Percentiles rank a stretch among this genome's conserved stretches.
Evolutionary conservation across 2,797 vertebrate genomes (phyloP).

Genomic region (Etheostoma nigrum): DNA sequence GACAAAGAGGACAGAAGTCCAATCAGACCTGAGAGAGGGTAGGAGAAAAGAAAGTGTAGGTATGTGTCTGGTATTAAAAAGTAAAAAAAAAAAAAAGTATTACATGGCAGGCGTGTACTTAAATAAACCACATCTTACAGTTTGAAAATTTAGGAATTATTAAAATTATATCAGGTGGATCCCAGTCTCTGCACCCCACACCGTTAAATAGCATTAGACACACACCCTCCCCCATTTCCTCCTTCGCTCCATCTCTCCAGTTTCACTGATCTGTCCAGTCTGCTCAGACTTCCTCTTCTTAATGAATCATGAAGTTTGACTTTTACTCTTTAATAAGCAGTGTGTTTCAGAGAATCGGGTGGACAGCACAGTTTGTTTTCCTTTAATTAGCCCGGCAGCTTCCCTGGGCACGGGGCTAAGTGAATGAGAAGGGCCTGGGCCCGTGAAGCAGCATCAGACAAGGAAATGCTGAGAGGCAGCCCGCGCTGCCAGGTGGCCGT

Average conservation of each 20-base stretch:
- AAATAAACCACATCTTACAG: conserved; percentile 23
- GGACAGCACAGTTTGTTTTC: conserved; percentile 86
- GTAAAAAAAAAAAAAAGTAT: not conserved
- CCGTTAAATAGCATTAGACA: conserved; percentile 50
- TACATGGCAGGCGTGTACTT: not conserved
- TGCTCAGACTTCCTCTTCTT: conserved; percentile 89
- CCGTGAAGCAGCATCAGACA: conserved; percentile 57
- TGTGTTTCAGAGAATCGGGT: conserved; percentile 78
- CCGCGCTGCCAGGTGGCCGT: conserved; percentile 69
- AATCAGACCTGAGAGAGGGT: conserved; percentile 30
- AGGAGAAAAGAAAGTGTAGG: not conserved
- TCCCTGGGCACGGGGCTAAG: conserved; percentile 61
- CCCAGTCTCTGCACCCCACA: conserved; percentile 9
- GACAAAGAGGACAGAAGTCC: conserved; percentile 46
- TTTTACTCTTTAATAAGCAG: conserved; percentile 83
- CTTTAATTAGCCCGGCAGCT: conserved; percentile 85
- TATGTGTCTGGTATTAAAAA: conserved; percentile 17
- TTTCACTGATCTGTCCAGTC: conserved; percentile 83
- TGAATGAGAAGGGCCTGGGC: conserved; percentile 54
- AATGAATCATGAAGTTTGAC: conserved; percentile 91
- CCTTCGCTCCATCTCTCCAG: conserved; percentile 58
- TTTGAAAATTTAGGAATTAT: conserved; percentile 11
- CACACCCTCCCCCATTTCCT: conserved; percentile 58
- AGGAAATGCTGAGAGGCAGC: conserved; percentile 71
- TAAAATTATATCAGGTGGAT: conserved; percentile 42